A percentile compares a stretch with the other conserved stretches of the same genome.
These are phyloP conservation scores for Pseudomyrmex concolor DNA, from an alignment of 1,140 invertebrate genomes.

Conservation along the genomic window DNA sequence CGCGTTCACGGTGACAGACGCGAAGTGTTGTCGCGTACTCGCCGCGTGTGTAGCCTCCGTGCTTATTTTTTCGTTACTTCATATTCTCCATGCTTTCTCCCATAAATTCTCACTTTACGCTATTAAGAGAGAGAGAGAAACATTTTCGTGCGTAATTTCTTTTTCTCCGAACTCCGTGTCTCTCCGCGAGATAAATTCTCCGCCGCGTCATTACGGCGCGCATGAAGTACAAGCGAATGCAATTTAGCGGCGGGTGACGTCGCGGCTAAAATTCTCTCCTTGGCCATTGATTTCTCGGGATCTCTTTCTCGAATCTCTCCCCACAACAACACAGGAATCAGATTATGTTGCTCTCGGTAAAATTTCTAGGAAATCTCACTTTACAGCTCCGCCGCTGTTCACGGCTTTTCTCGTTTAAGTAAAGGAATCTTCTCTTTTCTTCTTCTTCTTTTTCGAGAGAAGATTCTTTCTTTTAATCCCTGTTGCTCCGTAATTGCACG, in stretches of 20 bases:
- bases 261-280: background rate
- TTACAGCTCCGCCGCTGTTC: background rate
- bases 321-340: background rate
- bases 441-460: background rate
- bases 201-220: background rate
- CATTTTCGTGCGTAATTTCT: background rate
- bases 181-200: background rate
- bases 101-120: background rate
- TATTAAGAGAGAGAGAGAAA: background rate
- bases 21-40: background rate
- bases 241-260: conserved; percentile 19
- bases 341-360: conserved; percentile 9
- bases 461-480: background rate
- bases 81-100: background rate
- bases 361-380: background rate
- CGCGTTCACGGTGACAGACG: background rate
- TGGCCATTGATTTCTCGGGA: background rate
- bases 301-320: conserved; percentile 7
- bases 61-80: background rate
- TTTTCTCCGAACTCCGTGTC: background rate
- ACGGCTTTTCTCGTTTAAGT: background rate
- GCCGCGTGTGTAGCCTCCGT: too few relatives aligned
- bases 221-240: conserved; percentile 39
- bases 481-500: too few relatives aligned
- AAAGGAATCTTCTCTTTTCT: background rate